phyloP scores from a whole-genome alignment of 2,113 vertebrate genomes.

The Hypanus sabinus region DNA sequence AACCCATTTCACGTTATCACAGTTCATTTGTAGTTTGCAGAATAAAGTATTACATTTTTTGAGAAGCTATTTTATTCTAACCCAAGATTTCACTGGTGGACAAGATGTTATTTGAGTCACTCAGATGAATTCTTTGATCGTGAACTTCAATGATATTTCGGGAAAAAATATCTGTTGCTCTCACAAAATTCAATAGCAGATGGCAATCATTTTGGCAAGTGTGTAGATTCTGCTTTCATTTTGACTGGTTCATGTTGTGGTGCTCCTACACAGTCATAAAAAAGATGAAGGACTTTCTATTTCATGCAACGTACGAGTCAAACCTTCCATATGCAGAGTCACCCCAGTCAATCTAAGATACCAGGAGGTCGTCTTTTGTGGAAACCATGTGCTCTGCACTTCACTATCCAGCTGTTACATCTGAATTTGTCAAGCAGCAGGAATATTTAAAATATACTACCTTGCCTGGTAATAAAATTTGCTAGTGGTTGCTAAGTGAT shows the following conservation, averaged over 20 bases:
- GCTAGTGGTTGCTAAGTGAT: neutral
- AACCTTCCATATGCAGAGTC: neutral
- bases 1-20: neutral
- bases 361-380: neutral
- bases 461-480: neutral
- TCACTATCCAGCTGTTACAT: neutral
- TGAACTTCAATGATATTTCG: no score
- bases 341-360: neutral
- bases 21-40: neutral
- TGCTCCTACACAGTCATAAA: neutral
- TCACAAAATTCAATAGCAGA: neutral
- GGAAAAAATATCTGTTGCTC: neutral
- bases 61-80: neutral
- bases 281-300: neutral
- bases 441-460: neutral
- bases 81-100: neutral
- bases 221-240: neutral
- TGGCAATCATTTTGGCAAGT: neutral
- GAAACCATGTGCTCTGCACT: neutral
- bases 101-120: neutral
- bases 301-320: neutral
- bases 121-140: neutral
- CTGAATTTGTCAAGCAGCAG: neutral
- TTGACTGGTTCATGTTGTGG: neutral
- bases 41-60: neutral